phyloP scores from a whole-genome alignment of 2,797 vertebrate species.

The Pantherophis vulpinus region DNA sequence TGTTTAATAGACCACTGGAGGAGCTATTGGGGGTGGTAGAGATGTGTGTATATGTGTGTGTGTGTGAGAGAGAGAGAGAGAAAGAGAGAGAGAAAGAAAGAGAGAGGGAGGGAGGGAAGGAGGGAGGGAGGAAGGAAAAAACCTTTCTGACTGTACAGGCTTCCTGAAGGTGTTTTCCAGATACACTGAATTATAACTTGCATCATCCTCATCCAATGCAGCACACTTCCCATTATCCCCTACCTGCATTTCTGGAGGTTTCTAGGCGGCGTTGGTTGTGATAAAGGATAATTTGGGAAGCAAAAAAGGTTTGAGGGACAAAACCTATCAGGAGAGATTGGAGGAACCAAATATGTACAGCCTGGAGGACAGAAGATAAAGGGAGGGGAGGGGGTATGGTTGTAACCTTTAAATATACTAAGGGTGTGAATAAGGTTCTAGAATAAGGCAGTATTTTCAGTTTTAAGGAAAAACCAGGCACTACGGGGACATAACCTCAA shows the following conservation, averaged over 20 bases:
- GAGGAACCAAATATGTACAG: neutral
- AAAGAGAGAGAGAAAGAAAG: neutral
- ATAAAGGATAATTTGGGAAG: neutral
- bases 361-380: neutral
- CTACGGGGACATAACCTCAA: neutral
- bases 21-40: accelerated
- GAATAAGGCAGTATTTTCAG: neutral
- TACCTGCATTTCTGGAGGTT: neutral
- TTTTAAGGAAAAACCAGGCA: neutral
- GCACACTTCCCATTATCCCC: neutral
- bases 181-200: neutral
- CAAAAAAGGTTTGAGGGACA: neutral
- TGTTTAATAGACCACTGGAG: constrained; percentile 32
- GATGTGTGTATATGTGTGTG: neutral
- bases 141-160: neutral
- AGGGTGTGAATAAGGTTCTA: neutral
- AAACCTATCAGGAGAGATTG: neutral
- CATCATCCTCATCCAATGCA: neutral
- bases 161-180: neutral
- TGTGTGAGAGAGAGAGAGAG: neutral
- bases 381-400: no score
- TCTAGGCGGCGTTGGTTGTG: neutral
- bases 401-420: neutral
- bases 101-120: neutral
- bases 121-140: constrained; percentile 7